These are phyloP conservation scores for Marmota monax DNA, from an alignment of 2,113 vertebrate genomes.

Conservation along the genomic window DNA sequence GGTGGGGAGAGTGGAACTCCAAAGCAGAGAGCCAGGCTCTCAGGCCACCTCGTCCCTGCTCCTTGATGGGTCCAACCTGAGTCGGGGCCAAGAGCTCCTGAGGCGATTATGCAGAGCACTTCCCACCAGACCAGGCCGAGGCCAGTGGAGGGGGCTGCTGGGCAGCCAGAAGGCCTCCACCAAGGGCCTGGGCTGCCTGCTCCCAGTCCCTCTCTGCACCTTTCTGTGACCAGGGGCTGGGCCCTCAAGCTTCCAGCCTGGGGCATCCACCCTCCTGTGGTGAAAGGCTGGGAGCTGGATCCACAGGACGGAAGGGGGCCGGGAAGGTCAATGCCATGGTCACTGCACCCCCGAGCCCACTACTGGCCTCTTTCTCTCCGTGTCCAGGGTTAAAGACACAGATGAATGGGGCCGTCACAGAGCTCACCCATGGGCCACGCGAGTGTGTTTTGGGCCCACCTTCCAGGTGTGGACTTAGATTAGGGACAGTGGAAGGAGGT, in stretches of 20 bases:
- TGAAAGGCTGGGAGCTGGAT: too few relatives aligned
- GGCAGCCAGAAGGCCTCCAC: neutral
- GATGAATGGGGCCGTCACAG: too few relatives aligned
- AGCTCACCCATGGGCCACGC: too few relatives aligned
- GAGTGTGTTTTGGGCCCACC: too few relatives aligned
- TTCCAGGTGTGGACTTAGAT: neutral
- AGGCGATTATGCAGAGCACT: neutral
- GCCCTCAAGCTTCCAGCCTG: too few relatives aligned
- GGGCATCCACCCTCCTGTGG: neutral
- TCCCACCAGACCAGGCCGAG: neutral
- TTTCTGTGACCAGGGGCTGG: neutral
- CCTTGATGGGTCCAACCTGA: neutral
- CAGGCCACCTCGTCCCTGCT: neutral
- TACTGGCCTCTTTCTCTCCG: too few relatives aligned
- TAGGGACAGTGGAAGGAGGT: neutral
- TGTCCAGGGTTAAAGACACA: too few relatives aligned
- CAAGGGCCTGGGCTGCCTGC: neutral
- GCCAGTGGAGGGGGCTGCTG: too few relatives aligned
- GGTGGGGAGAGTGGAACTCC: neutral
- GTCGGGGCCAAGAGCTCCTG: neutral
- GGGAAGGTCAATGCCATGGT: neutral
- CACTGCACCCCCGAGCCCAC: too few relatives aligned
- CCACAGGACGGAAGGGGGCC: neutral
- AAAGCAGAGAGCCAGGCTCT: neutral
- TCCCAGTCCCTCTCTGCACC: too few relatives aligned